Evolutionary conservation across 2,113 vertebrate genomes (phyloP), one percentile per base, ranked within the genome.

Genomic region (Melierax canorus): DNA sequence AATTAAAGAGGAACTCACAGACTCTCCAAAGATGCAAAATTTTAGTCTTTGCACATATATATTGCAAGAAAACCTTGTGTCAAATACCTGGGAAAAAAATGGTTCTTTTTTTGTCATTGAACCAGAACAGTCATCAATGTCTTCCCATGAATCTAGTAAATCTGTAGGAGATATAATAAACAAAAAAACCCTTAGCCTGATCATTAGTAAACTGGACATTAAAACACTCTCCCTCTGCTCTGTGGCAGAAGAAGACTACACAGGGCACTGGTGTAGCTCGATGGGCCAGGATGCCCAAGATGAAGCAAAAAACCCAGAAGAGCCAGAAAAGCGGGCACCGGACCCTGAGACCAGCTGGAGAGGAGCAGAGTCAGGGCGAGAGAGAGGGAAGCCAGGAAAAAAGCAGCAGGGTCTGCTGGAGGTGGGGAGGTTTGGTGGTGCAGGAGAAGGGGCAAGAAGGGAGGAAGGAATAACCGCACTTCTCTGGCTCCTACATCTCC

Each of bases 361-460:
- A 72, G n/a, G 12, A 62, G 26, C 22, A 41, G 19, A 68, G 15
- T 53, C 17, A 23, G 21, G 8, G 23, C 0, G 0, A 10, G 51
- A 75, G 32, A 88, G 38, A 51, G 8, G 4, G 15, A 77, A 92
- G 20, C 9, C 20, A 73, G 32, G 50, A 48, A 77, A 68, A 81
- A 85, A 92, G 1, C 7, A 86, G 36, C 14, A 32, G 66, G 45
- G 53, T 18, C 4, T 46, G 26, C 50, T 16, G 50, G 30, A 73
- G 15, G 55, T 39, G 9, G 3, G 9, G 27, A 68, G 19, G 6
- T 39, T 56, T 82, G 17, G 15, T 62, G 14, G 11, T 30, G 36
- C 15, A 29, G 50, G 19, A 74, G 36, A 14, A 94, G 41, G 11
- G n/a, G 6, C 8, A 60, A 39, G 59, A 72, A 58, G 6, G 21